Conservation (phyloP, 2,113 vertebrate species). For the Bos indicus region DNA sequence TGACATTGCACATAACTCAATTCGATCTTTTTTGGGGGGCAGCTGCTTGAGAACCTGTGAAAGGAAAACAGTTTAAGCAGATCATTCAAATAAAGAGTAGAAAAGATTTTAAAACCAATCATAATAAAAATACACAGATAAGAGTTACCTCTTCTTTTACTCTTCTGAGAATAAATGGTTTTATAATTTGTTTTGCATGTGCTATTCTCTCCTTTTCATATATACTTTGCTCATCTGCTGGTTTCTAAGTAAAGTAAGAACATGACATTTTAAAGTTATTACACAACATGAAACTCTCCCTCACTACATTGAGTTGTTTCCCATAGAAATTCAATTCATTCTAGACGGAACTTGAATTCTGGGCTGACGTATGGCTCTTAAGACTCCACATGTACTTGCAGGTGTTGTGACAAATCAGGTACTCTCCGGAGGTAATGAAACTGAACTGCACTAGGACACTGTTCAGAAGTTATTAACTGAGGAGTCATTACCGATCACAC, state of each 20-base stretch:
- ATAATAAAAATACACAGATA: neutral
- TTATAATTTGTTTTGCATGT: slow-evolving; percentile 98
- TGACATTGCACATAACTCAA: slow-evolving; percentile 92
- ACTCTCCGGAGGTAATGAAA: neutral
- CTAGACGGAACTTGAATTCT: neutral
- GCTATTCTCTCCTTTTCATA: slow-evolving; percentile 95
- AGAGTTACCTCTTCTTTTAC: slow-evolving; percentile 92
- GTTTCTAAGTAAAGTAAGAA: slow-evolving; percentile 85
- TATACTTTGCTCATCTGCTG: slow-evolving; percentile 89
- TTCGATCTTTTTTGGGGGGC: slow-evolving; percentile 89
- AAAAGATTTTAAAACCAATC: neutral
- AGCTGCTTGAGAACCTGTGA: slow-evolving; percentile 93
- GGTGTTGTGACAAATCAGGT: neutral
- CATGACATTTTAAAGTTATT: neutral
- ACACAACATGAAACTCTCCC: neutral
- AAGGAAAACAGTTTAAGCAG: slow-evolving; percentile 26
- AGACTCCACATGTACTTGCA: neutral
- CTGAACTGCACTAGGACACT: neutral
- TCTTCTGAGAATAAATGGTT: slow-evolving; percentile 96
- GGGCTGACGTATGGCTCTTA: neutral
- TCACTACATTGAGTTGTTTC: neutral
- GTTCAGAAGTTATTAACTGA: neutral
- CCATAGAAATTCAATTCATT: neutral
- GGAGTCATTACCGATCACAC: neutral
- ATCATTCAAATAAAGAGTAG: neutral